phyloP scores from a whole-genome alignment of 2,888 invertebrate genomes.

The Mystacides longicornis region DNA sequence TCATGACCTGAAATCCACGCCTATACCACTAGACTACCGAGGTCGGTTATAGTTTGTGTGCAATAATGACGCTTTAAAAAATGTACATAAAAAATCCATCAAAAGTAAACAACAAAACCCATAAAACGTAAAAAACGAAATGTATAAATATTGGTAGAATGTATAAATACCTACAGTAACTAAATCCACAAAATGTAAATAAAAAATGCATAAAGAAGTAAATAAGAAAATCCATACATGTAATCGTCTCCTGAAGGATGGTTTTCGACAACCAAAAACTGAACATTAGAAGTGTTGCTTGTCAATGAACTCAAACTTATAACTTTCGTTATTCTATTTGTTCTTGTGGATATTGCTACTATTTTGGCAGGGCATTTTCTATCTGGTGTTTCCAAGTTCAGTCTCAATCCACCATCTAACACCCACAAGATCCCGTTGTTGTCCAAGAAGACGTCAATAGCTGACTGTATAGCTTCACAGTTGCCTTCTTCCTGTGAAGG shows the following conservation, averaged over 20 bases:
- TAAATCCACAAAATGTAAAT: no score
- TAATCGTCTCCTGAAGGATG: constrained; percentile 41
- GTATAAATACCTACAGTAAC: no score
- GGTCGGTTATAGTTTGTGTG: no score
- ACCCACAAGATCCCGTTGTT: constrained; percentile 17
- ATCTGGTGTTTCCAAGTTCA: constrained; percentile 26
- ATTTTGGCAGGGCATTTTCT: constrained; percentile 55
- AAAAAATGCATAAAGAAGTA: no score
- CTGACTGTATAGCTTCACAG: constrained; percentile 20
- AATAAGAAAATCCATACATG: constrained; percentile 37
- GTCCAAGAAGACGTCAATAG: constrained; percentile 19
- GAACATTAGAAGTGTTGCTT: constrained; percentile 45
- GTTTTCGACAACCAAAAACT: constrained; percentile 54
- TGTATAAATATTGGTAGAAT: no score
- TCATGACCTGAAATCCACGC: no score
- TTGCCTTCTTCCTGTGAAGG: constrained; percentile 17
- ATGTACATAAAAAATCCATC: no score
- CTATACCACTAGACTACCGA: no score
- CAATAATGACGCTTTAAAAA: no score
- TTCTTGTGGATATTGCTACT: constrained; percentile 49
- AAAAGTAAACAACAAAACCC: no score
- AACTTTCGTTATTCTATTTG: constrained; percentile 50
- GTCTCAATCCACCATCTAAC: constrained; percentile 15
- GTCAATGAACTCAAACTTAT: constrained; percentile 49
- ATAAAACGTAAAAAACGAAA: no score